phyloP scores from a whole-genome alignment of 2,113 vertebrate species.

The Xiphophorus hellerii region DNA sequence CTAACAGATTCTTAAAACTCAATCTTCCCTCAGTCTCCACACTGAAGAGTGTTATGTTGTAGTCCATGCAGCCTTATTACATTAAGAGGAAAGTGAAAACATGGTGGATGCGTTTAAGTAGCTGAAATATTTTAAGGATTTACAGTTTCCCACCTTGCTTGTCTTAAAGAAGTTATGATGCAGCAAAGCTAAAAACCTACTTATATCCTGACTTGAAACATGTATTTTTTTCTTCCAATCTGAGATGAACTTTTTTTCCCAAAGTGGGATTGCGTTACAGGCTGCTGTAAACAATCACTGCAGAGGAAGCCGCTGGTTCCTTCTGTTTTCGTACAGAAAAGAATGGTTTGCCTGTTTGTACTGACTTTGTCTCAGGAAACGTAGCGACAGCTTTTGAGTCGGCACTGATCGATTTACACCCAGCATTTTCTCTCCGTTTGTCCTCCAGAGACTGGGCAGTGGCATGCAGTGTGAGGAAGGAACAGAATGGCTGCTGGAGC shows the following conservation, averaged over 20 bases:
- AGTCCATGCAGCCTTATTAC: not conserved
- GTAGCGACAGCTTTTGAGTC: not conserved
- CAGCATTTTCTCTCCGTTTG: not conserved
- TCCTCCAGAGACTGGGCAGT: constrained; percentile 79
- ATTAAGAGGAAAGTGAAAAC: not conserved
- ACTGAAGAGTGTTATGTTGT: too few relatives aligned
- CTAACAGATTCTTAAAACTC: too few relatives aligned
- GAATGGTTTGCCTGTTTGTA: constrained; percentile 26
- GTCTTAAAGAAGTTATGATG: not conserved
- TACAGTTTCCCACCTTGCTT: not conserved
- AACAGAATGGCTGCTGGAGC: constrained; percentile 92
- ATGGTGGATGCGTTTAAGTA: not conserved
- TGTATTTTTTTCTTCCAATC: too few relatives aligned
- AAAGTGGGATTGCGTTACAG: not conserved
- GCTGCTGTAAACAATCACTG: not conserved
- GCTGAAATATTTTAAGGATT: not conserved
- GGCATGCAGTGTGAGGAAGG: constrained; percentile 93
- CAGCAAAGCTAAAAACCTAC: not conserved
- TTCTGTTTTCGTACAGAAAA: constrained; percentile 13
- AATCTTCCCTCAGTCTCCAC: too few relatives aligned
- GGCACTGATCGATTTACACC: not conserved
- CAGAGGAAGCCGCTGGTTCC: constrained; percentile 24
- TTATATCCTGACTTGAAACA: too few relatives aligned
- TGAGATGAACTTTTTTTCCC: not conserved
- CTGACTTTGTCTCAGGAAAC: not conserved